phyloP scores from a whole-genome alignment of 1,140 invertebrate genomes.

The Bombus confusus region DNA sequence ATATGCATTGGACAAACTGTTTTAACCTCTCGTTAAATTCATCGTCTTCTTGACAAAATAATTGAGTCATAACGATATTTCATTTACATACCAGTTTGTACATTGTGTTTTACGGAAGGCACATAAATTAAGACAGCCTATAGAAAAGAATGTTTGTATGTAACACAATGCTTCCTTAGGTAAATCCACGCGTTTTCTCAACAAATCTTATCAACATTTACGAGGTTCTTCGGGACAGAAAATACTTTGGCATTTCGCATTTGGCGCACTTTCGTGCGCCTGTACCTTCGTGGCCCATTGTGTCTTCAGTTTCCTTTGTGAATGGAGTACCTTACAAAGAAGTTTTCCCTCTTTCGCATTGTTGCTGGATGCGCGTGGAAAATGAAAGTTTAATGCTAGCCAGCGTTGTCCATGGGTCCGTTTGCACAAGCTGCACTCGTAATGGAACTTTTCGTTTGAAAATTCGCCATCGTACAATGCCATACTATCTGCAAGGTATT shows the following conservation, averaged over 20 bases:
- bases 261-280: conserved; percentile 22
- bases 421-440: neutral
- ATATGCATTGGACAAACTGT: too few relatives aligned
- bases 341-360: conserved; percentile 57
- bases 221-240: conserved; percentile 23
- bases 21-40: too few relatives aligned
- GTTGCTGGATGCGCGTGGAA: conserved; percentile 65
- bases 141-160: neutral
- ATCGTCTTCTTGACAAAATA: neutral
- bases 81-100: neutral
- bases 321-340: conserved; percentile 59
- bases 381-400: conserved; percentile 73
- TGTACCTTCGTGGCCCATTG: conserved; percentile 58
- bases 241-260: conserved; percentile 38
- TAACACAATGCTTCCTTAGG: neutral
- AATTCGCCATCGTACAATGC: neutral
- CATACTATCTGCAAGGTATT: too few relatives aligned
- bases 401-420: conserved; percentile 16
- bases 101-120: neutral
- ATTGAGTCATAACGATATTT: neutral
- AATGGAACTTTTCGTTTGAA: conserved; percentile 28
- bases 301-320: conserved; percentile 54
- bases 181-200: conserved; percentile 23
- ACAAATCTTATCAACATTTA: conserved; percentile 56
- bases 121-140: neutral